A percentile compares a stretch with the other conserved stretches of the same genome.
These are phyloP conservation scores for Hippocampus guttulatus DNA, from an alignment of 2,113 vertebrate genomes.

Conservation along the genomic window DNA sequence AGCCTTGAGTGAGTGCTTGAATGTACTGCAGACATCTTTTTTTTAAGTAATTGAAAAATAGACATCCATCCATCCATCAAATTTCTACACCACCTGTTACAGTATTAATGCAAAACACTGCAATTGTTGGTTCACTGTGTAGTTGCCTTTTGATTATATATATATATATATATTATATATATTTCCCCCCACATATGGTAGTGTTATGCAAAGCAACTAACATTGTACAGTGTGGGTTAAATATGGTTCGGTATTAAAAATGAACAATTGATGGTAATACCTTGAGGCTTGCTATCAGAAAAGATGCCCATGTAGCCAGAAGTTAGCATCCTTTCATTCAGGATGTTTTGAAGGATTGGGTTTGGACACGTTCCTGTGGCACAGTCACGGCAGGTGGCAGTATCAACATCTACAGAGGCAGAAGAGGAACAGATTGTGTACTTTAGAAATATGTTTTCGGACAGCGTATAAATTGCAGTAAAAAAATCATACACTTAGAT, in stretches of 20 bases:
- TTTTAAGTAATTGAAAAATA: too few species aligned
- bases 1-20: too few species aligned
- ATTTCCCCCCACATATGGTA: neutral
- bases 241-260: neutral
- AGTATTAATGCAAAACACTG: too few species aligned
- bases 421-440: neutral
- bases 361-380: constrained; percentile 56
- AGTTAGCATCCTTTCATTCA: constrained; percentile 63
- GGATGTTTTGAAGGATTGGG: constrained; percentile 57
- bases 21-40: too few species aligned
- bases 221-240: neutral
- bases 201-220: neutral
- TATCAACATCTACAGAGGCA: constrained; percentile 43
- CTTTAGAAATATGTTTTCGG: neutral
- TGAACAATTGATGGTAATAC: constrained; percentile 28
- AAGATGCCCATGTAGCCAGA: constrained; percentile 69
- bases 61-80: too few species aligned
- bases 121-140: too few species aligned
- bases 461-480: neutral
- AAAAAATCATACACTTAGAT: neutral
- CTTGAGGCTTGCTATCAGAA: constrained; percentile 58
- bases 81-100: too few species aligned
- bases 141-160: too few species aligned
- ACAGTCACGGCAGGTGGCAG: constrained; percentile 70
- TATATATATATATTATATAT: too few species aligned